Conservation (phyloP, 2,797 vertebrate species). For the Myripristis murdjan region DNA sequence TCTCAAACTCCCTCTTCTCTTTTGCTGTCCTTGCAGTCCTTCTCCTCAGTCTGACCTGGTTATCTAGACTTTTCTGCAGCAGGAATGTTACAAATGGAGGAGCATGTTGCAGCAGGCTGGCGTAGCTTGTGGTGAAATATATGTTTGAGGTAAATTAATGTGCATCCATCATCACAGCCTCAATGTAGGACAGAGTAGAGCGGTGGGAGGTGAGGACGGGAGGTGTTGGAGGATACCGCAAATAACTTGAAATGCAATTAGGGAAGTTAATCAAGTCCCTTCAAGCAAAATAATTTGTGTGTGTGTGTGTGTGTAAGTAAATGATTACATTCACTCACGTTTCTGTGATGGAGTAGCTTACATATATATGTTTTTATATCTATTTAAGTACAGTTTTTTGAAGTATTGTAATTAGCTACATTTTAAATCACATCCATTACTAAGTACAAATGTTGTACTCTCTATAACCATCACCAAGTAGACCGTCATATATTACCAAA, state of each 20-base stretch:
- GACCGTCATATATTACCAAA: too few relatives aligned
- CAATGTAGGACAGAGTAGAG: constrained; percentile 18
- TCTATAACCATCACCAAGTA: too few relatives aligned
- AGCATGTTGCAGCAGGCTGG: constrained; percentile 70
- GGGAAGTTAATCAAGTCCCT: constrained; percentile 19
- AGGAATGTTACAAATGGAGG: constrained; percentile 70
- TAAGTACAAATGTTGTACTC: too few relatives aligned
- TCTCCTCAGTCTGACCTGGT: constrained; percentile 26
- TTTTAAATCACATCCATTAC: too few relatives aligned
- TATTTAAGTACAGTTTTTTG: too few relatives aligned
- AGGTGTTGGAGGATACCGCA: too few relatives aligned
- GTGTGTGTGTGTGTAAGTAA: too few relatives aligned
- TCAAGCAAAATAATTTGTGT: neutral
- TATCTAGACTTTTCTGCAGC: constrained; percentile 31
- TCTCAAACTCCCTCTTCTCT: neutral
- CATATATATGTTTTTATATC: too few relatives aligned
- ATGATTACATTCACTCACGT: too few relatives aligned
- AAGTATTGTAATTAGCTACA: too few relatives aligned
- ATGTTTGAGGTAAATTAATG: constrained; percentile 62
- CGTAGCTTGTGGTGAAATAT: constrained; percentile 60
- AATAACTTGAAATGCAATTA: too few relatives aligned
- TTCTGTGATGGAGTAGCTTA: too few relatives aligned
- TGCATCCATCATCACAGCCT: constrained; percentile 48
- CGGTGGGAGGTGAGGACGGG: neutral
- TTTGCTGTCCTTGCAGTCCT: neutral